A percentile compares a stretch with the other conserved stretches of the same genome.
These are phyloP conservation scores for Arctocebus calabarensis DNA, from an alignment of 2,797 vertebrate species.

Conservation along the genomic window DNA sequence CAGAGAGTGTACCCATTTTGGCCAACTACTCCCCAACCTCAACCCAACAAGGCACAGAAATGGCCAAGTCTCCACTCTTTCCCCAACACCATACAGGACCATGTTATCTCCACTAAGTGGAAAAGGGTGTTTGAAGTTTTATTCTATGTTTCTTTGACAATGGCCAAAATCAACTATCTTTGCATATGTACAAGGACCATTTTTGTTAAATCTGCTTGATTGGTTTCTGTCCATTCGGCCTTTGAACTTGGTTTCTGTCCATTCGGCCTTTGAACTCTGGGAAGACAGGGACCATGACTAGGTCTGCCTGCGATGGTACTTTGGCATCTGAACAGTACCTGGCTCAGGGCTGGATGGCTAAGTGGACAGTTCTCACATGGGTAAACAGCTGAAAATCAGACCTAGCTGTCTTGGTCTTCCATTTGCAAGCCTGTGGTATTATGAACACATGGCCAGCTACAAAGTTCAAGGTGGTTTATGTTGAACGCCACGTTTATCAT, in stretches of 20 bases:
- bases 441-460: fast-evolving
- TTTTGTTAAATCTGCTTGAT: neutral
- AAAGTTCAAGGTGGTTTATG: neutral
- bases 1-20: no score
- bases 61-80: neutral
- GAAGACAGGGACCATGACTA: no score
- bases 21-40: neutral
- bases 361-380: neutral
- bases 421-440: fast-evolving
- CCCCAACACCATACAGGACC: fast-evolving
- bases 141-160: neutral
- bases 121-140: neutral
- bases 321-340: fast-evolving
- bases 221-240: fast-evolving
- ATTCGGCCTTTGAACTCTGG: fast-evolving
- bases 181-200: neutral
- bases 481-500: neutral
- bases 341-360: neutral
- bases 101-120: neutral
- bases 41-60: fast-evolving
- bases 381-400: fast-evolving
- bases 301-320: neutral
- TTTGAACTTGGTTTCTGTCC: neutral
- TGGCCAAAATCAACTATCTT: neutral
- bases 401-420: fast-evolving